Evolutionary conservation across 2,113 vertebrate genomes (phyloP).

Genomic region (Charina bottae): DNA sequence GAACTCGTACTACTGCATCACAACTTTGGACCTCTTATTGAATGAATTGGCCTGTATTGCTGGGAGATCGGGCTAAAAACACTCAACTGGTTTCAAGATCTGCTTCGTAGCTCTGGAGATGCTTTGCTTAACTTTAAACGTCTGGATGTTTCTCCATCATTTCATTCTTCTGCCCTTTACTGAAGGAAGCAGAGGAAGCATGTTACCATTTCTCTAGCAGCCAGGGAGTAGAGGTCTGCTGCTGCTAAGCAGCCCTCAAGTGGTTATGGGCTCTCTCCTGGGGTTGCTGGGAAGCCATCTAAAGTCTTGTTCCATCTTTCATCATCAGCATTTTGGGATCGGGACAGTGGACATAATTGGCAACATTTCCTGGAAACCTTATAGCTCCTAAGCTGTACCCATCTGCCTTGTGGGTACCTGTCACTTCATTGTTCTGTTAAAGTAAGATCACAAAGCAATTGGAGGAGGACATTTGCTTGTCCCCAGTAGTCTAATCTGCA

Average conservation of each 20-base stretch:
- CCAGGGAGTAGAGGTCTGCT: background rate
- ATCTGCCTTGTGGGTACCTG: background rate
- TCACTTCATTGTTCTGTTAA: background rate
- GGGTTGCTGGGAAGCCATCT: background rate
- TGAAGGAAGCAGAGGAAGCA: background rate
- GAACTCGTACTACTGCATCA: background rate
- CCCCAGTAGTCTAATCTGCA: background rate
- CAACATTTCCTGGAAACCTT: background rate
- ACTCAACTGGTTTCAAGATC: background rate
- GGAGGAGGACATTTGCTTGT: background rate
- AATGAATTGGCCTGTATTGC: background rate
- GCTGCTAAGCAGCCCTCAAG: background rate
- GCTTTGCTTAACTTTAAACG: background rate
- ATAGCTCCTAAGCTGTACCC: background rate
- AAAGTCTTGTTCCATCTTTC: background rate
- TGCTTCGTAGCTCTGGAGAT: background rate
- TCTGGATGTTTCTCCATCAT: too few species aligned
- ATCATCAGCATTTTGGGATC: background rate
- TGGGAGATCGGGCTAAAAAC: background rate
- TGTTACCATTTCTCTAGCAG: background rate
- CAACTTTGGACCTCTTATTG: background rate
- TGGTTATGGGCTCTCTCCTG: background rate
- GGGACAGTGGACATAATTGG: background rate
- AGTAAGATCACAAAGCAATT: background rate
- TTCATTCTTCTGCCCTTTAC: too few species aligned